A percentile compares a stretch with the other conserved stretches of the same genome.
phyloP scores from a whole-genome alignment of 2,113 vertebrate species.

The Hyperoodon ampullatus region DNA sequence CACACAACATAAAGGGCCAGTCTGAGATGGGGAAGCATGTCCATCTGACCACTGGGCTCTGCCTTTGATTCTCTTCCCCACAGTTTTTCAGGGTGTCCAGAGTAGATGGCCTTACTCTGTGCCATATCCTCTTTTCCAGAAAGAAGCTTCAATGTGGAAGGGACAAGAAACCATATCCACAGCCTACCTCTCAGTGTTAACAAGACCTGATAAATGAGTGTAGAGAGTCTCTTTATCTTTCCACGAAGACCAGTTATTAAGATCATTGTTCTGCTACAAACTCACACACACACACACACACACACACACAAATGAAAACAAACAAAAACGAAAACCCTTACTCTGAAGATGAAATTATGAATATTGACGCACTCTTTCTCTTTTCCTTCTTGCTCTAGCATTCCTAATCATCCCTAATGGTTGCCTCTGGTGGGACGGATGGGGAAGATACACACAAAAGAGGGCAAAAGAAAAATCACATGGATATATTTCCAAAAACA shows the following conservation, averaged over 20 bases:
- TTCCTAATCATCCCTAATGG: neutral
- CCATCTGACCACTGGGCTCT: neutral
- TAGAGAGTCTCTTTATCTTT: neutral
- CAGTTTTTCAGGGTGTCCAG: neutral
- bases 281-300: neutral
- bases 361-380: neutral
- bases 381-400: neutral
- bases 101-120: neutral
- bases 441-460: neutral
- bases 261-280: neutral
- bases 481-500: neutral
- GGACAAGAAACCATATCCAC: neutral
- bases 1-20: neutral
- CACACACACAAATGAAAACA: neutral
- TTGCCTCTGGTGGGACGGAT: neutral
- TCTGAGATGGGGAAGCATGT: neutral
- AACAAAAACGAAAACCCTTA: neutral
- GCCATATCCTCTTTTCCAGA: neutral
- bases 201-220: neutral
- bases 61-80: neutral
- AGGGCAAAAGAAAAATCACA: neutral
- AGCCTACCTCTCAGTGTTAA: neutral
- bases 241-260: neutral
- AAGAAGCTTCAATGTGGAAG: neutral
- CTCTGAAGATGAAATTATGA: neutral